These are phyloP conservation scores for Dicentrarchus labrax DNA, from an alignment of 2,113 vertebrate genomes.

Conservation along the genomic window DNA sequence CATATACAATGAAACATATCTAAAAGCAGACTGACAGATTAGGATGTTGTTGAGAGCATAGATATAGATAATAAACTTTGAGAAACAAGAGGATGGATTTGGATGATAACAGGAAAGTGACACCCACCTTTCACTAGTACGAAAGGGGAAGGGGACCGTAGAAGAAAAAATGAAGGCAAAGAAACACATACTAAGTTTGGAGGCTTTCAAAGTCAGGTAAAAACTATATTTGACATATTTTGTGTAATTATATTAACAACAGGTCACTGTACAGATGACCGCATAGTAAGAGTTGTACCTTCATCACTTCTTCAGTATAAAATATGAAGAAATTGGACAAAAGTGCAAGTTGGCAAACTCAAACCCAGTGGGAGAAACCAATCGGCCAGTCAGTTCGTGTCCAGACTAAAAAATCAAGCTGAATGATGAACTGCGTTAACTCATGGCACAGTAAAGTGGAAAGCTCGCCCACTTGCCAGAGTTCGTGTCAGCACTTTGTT, in stretches of 20 bases:
- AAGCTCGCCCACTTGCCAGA: slow-evolving; percentile 28
- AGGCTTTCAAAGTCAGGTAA: not conserved
- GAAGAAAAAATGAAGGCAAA: not conserved
- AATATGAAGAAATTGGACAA: not conserved
- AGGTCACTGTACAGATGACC: not conserved
- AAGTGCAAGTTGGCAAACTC: slow-evolving; percentile 6
- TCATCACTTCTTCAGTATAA: not conserved
- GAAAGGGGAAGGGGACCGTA: not conserved
- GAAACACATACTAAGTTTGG: not conserved
- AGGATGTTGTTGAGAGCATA: too few species aligned
- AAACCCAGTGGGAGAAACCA: slow-evolving; percentile 11
- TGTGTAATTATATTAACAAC: not conserved
- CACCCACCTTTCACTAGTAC: too few species aligned
- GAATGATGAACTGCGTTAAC: slow-evolving; percentile 23
- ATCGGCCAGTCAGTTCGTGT: not conserved
- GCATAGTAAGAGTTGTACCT: not conserved
- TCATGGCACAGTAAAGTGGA: slow-evolving; percentile 44
- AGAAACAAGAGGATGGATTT: too few species aligned
- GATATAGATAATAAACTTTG: too few species aligned
- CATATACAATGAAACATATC: not conserved
- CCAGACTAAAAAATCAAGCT: slow-evolving; percentile 22
- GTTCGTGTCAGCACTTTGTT: slow-evolving; percentile 53
- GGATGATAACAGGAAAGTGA: too few species aligned
- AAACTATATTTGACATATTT: not conserved
- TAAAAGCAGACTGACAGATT: not conserved